Evolutionary conservation across 2,888 invertebrate species (phyloP), one percentile per base, ranked within the genome.

Genomic region (Mamestra brassicae): DNA sequence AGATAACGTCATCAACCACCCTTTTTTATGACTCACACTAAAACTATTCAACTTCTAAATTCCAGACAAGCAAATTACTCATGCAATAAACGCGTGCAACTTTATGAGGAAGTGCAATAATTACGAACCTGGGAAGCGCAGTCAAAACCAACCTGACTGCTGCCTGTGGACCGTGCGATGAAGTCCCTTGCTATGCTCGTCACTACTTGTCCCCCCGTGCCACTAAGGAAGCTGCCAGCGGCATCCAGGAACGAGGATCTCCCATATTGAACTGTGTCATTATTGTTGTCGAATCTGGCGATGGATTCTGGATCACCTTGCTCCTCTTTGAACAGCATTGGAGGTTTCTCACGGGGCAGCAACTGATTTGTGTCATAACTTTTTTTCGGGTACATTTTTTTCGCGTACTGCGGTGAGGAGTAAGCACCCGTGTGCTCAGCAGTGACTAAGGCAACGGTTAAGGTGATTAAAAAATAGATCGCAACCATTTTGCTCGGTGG

Each of bases 101-200:
- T 89, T 90, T 86, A 90, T 71, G 78, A 77, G 80, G 85, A 82
- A 79, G 95, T 95, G 95, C 86, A 76, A 72, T 69, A 93, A 88
- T 90, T 95, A 96, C 96, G 94, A 95, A 96, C 96, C 96, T 96
- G 95, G 88, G 95, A 89, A 80, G 95, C 92, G 95, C 96, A 96
- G 95, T 96, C 96, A 93, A 95, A 95, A 95, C 95, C 95, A 95
- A 96, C 98, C 97, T 98, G 98, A 92, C 98, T 98, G 90, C 97
- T 97, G 78, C 97, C 97, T 10, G 97, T 97, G 0, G 98, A 98
- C 88, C 98, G 97, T 79, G 97, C 97, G 45, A 98, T 96, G 87
- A 98, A 96, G 89, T 98, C 98, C 90, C 97, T 97, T 4, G 98
- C 98, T 80, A 97, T 93, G 74, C 97, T 97, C 3, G 97, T 95